Base-by-base conservation (phyloP, 2,797 vertebrate genomes). In the Crypturellus tataupa region DNA sequence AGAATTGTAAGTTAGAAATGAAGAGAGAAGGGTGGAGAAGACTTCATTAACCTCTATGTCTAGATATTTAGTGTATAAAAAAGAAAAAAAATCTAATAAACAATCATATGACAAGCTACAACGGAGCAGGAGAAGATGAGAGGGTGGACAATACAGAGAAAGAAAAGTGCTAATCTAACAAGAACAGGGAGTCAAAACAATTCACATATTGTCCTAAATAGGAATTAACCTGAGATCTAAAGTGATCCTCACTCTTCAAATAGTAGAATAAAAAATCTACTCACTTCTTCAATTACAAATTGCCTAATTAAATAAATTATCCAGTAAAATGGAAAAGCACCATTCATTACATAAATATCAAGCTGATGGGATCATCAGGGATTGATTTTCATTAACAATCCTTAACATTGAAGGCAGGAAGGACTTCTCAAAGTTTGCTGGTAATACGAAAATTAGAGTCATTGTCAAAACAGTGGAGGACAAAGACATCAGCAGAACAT, bases 1-100 rank as follows among this genome's bases (percentile, higher is more conserved):
- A 85, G 67, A 85, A 87, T 80, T 92, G 72, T 70, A 84, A 67
- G n/a, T 73, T 70, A 51, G 33, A 87, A 79, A 89, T 47, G 12
- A 60, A 81, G 8, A 25, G 42, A 81, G 20, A 40, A 42, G 53
- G 47, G 60, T 70, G 9, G 31, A 90, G 81, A 29, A 7, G 27
- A 72, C 23, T 76, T 81, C 46, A 80, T 81, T 88, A 80, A 84
- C 17, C 12, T 77, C 16, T 9, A 5, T 47, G 13, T 9, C 51
- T 73, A 42, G 23, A 85, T 12, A 82, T 37, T 55, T 63, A 69
- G 70, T 24, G 21, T 12, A 5, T n/a, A 78, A 70, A 46, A 60
- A 2, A 0, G 12, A 7, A 13, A 13, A 13, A 73, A 89, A 78
- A 65, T 51, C 20, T 81, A 84, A 83, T 49, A 63, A 94, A 79